phyloP scores from a whole-genome alignment of 2,113 vertebrate species.

The Lophius piscatorius region DNA sequence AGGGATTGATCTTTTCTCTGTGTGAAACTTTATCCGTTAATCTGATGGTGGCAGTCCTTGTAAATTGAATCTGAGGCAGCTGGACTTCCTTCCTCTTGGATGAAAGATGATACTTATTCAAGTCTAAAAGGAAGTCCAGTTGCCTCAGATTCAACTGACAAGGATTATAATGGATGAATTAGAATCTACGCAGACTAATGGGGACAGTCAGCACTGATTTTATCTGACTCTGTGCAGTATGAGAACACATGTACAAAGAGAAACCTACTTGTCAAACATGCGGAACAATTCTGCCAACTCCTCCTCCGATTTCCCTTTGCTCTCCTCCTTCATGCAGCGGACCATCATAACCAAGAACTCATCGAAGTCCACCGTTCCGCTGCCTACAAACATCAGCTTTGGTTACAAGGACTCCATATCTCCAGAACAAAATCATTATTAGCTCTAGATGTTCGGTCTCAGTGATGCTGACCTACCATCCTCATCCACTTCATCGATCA shows the following conservation, averaged over 20 bases:
- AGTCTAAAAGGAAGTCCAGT: too few relatives aligned
- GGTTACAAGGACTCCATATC: not conserved
- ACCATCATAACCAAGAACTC: constrained; percentile 87
- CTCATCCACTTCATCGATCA: constrained; percentile 83
- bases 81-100: too few relatives aligned
- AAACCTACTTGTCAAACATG: constrained; percentile 84
- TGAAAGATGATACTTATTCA: too few relatives aligned
- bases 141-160: too few relatives aligned
- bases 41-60: too few relatives aligned
- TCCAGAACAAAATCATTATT: not conserved
- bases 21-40: too few relatives aligned
- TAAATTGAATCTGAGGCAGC: too few relatives aligned
- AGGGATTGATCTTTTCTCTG: too few relatives aligned
- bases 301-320: constrained; percentile 85
- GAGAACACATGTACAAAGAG: not conserved
- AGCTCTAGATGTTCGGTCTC: too few relatives aligned
- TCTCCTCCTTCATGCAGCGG: constrained; percentile 85
- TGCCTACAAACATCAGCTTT: constrained; percentile 67
- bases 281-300: constrained; percentile 83
- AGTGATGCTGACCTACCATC: constrained; percentile 73
- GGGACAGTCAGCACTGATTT: too few relatives aligned
- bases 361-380: constrained; percentile 84
- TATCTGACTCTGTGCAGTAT: not conserved
- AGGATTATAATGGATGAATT: too few relatives aligned
- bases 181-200: too few relatives aligned